Conservation (phyloP, 2,113 vertebrate genomes). For the Serinus canaria region DNA sequence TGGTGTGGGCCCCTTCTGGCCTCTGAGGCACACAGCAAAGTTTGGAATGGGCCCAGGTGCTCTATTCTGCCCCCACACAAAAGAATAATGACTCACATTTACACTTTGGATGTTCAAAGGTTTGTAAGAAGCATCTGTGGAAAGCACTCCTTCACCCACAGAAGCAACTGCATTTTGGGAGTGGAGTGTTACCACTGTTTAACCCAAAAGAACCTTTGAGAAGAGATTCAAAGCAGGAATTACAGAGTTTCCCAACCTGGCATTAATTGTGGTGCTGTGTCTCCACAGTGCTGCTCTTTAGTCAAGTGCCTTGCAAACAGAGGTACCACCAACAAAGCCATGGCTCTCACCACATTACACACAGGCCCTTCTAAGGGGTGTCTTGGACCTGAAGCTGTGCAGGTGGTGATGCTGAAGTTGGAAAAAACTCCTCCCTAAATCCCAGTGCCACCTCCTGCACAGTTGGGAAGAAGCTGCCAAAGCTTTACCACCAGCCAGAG, state of each 20-base stretch:
- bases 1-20: conserved; percentile 44
- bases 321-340: background rate
- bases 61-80: conserved; percentile 47
- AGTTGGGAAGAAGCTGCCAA: background rate
- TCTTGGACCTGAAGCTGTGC: background rate
- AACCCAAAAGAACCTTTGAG: background rate
- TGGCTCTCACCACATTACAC: background rate
- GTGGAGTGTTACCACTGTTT: background rate
- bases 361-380: background rate
- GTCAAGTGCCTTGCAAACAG: background rate
- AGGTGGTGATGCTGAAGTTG: background rate
- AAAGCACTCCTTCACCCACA: conserved; percentile 17
- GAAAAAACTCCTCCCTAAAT: background rate
- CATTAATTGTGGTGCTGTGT: background rate
- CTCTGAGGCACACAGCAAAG: conserved; percentile 10
- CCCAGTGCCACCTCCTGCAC: background rate
- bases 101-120: background rate
- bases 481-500: background rate
- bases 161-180: background rate
- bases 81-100: conserved; percentile 62
- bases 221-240: background rate
- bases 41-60: conserved; percentile 54
- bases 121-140: conserved; percentile 4
- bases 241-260: background rate
- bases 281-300: background rate